These are phyloP conservation scores for Poecile atricapillus DNA, from an alignment of 2,113 vertebrate species.

Conservation along the genomic window DNA sequence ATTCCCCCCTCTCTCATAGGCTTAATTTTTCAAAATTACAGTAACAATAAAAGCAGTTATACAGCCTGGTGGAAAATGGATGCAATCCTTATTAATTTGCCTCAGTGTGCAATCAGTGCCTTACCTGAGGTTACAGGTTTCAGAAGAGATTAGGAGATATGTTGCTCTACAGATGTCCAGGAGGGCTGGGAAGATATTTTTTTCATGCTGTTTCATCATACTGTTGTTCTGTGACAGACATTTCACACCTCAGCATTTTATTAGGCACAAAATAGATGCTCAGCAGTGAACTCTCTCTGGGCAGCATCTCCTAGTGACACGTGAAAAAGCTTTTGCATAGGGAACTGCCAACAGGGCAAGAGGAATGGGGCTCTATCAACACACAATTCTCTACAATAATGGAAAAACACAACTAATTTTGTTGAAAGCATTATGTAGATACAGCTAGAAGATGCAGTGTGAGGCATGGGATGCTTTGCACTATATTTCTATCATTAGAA, in stretches of 20 bases:
- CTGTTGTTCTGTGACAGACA: not conserved
- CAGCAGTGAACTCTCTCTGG: not conserved
- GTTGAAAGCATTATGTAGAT: not conserved
- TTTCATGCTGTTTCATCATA: not conserved
- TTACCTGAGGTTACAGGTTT: not conserved
- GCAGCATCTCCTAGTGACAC: not conserved
- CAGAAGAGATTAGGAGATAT: not conserved
- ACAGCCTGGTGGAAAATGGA: not conserved
- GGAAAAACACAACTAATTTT: not conserved
- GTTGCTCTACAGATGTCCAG: not conserved
- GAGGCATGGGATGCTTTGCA: not conserved
- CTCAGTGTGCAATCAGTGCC: not conserved
- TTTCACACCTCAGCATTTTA: not conserved
- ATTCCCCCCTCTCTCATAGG: rapidly evolving
- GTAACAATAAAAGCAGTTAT: not conserved
- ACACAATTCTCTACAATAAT: not conserved
- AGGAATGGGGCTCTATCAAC: not conserved
- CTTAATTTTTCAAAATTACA: not conserved
- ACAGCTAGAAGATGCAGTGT: not conserved
- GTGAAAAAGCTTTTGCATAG: not conserved
- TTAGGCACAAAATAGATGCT: not conserved
- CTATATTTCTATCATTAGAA: not conserved
- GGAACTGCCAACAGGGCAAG: not conserved
- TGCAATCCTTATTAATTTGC: not conserved
- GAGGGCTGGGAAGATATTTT: not conserved